Evolutionary conservation across 2,797 vertebrate genomes (phyloP), one percentile per base, ranked within the genome.

Genomic region (Erpetoichthys calabaricus): DNA sequence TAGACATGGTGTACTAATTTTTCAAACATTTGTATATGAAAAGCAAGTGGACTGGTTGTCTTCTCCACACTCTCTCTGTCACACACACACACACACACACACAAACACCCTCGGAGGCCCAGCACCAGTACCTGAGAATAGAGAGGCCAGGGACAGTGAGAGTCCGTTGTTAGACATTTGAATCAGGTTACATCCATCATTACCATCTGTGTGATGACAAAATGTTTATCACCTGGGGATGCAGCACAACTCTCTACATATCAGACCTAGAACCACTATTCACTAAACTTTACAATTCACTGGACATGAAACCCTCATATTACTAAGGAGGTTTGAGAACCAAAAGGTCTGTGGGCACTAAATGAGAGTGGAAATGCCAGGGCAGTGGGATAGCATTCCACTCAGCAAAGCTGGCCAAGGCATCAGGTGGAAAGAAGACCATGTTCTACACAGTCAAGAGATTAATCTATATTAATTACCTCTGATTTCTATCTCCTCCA

Each of bases 161-260:
- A 95, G 86, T 76, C 91, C 90, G 5, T 67, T 89, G 87, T 87
- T 80, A 79, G 88, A 90, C 80, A 88, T 83, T 80, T 79, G 88
- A 89, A 92, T 86, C 86, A 94, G 86, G 83, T 90, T 87, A 80
- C 86, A 89, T 71, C 86, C 89, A 79, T 91, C 86, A 74, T 83
- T 92, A 88, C 81, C 91, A 91, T 94, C 91, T 96, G 87, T 79
- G 80, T 84, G 84, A 89, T 81, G 86, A 81, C 64, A 79, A 91
- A 82, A 91, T 74, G 79, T 73, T 49, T n/a, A 49, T n/a, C 25
- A 25, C 25, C 25, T 25, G 25, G 25, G 25, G 25, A 25, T 25
- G 25, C 25, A 25, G 25, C 25, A 25, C 25, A 25, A 25, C 25
- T 25, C 25, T 25, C 25, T 25, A 25, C 25, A 25, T 25, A 25